These are phyloP conservation scores for Rhagonycha lutea DNA, from an alignment of 2,888 invertebrate genomes.

Conservation along the genomic window DNA sequence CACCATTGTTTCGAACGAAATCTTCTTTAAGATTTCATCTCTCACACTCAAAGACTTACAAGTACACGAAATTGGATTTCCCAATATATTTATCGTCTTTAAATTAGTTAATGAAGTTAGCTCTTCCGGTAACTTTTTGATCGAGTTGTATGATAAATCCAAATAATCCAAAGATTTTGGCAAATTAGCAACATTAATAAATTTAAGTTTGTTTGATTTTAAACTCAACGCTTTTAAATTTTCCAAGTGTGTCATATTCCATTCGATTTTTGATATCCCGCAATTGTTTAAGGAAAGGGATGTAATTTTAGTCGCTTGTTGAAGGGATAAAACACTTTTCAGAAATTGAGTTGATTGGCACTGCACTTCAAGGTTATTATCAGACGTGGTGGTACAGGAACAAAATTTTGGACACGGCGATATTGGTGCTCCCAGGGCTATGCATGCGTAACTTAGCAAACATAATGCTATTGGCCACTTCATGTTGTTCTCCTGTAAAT, in stretches of 20 bases:
- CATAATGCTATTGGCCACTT: background rate
- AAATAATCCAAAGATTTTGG: conserved; percentile 51
- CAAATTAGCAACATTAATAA: conserved; percentile 41
- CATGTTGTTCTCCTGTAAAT: background rate
- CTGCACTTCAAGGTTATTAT: conserved; percentile 71
- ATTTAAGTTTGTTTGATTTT: conserved; percentile 45
- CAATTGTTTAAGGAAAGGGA: conserved; percentile 40
- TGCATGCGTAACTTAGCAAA: background rate
- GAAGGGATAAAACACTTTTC: conserved; percentile 59
- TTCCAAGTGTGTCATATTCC: conserved; percentile 46
- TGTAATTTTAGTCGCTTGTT: conserved; percentile 43
- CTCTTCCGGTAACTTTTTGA: conserved; percentile 62
- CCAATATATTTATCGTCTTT: conserved; percentile 66
- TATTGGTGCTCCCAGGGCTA: conserved; percentile 40
- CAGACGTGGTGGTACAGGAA: conserved; percentile 62
- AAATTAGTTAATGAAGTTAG: conserved; percentile 61
- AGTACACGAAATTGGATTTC: conserved; percentile 72
- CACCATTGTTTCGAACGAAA: conserved; percentile 43
- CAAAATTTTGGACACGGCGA: conserved; percentile 60
- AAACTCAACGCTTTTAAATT: conserved; percentile 47
- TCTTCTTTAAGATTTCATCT: conserved; percentile 58
- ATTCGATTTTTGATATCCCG: conserved; percentile 43
- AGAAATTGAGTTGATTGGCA: conserved; percentile 75
- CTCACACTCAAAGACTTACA: conserved; percentile 69
- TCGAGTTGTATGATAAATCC: conserved; percentile 67